Percentiles rank a stretch among this genome's conserved stretches.
Evolutionary conservation across 2,888 invertebrate species (phyloP).

Genomic region (Mermis nigrescens): DNA sequence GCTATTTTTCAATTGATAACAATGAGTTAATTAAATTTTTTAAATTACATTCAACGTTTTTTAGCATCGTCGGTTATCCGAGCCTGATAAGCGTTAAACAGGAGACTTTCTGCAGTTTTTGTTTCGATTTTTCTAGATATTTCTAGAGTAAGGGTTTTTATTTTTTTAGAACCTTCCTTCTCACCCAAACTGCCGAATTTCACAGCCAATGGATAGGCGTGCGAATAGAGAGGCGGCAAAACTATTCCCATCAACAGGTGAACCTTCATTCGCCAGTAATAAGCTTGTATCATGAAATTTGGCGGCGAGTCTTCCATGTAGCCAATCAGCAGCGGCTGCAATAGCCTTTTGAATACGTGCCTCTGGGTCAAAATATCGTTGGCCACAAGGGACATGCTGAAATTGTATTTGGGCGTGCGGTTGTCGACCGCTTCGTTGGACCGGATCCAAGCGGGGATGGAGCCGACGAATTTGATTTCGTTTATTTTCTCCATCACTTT

Average conservation of each 20-base stretch:
- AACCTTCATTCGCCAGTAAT: background rate
- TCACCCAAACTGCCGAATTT: background rate
- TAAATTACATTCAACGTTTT: no score
- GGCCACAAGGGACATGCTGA: background rate
- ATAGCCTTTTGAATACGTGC: background rate
- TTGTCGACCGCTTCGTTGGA: background rate
- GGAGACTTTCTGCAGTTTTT: no score
- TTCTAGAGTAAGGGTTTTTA: no score
- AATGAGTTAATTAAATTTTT: no score
- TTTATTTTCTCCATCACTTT: background rate
- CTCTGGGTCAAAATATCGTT: background rate
- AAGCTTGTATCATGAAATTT: background rate
- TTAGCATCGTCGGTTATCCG: no score
- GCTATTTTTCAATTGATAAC: no score
- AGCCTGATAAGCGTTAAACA: no score
- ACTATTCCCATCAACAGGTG: background rate
- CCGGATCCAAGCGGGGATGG: background rate
- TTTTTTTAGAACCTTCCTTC: no score
- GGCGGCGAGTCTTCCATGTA: background rate
- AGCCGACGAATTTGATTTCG: background rate
- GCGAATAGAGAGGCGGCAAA: background rate
- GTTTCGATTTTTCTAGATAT: no score
- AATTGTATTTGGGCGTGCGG: background rate
- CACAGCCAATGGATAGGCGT: constrained; percentile 1
- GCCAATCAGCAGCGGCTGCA: constrained; percentile 1